Base-by-base conservation (phyloP, 2,113 vertebrate genomes). In the Synchiropus splendidus region DNA sequence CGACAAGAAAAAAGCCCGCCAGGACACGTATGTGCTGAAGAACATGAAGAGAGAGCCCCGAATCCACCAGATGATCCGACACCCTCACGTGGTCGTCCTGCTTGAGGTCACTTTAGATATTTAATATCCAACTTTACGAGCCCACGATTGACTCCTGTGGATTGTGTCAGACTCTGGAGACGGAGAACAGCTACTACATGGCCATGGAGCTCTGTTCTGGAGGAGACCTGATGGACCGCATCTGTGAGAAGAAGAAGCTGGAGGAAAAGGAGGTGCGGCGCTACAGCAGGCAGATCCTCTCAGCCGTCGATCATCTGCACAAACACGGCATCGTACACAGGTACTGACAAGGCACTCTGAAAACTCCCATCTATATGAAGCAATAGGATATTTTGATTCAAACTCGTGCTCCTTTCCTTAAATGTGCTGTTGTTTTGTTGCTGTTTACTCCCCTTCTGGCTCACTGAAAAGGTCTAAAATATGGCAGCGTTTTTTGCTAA, bases 121-220 rank as follows among this genome's bases (percentile, higher is more conserved):
- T n/a, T n/a, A n/a, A n/a, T 30, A 18, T 31, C 1, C 6, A 9
- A 34, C 1, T 12, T 34, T 34, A 34, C 10, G 3, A 34, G 6
- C 11, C n/a, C 33, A 10, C n/a, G 13, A 8, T n/a, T 36, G 13
- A 15, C 35, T 14, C 35, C 35, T 35, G 33, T 35, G 34, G 12
- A 12, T 8, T 60, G 30, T 76, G 63, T 10, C 67, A 92, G 81
- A 90, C 88, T 2, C 62, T 89, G 70, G 88, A 91, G 80, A 91
- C 87, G 0, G 78, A 87, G 73, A 90, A 88, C 75, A 88, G 83
- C 30, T 92, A 87, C 79, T 91, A 92, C 71, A 81, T 86, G 86
- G 82, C 81, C 47, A 87, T 89, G 86, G 88, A 91, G 67, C 81
- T 89, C 13, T 89, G 86, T 37, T 71, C 82, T 0, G 86, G 89